Evolutionary conservation across 2,888 invertebrate genomes (phyloP), one percentile per base, ranked within the genome.

Genomic region (Sinelater perroti): DNA sequence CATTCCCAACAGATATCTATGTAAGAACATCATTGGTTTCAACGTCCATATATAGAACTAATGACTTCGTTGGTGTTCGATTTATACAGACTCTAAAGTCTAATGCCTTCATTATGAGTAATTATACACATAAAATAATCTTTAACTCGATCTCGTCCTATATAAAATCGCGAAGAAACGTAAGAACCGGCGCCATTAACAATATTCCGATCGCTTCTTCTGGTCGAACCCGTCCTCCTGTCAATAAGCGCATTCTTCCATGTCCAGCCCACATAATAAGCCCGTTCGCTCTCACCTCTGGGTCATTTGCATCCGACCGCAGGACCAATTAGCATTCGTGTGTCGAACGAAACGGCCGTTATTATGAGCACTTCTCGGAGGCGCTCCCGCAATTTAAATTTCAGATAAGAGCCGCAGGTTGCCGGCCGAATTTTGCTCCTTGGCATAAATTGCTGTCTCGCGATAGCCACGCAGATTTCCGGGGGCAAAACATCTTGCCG

Each of bases 191-290:
- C 24, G 40, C 14, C 40, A 40, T 40, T 40, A 40, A 20, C 6
- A 21, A 6, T 11, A 18, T 38, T 10, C 14, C 26, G 40, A 40
- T 26, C 40, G 24, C 40, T 40, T 26, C 40, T 38, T 14, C 38
- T 38, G 10, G 38, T 20, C 20, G 3, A 38, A 38, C 38, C 38
- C 21, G 38, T 38, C 38, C 11, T 10, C 11, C 7, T 40, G 40
- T 40, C 40, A 40, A 40, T 40, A 40, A 40, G 21, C 40, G 8
- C 40, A 40, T 40, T 40, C 40, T 40, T 40, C 14, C 40, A 40
- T 40, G 40, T 40, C 26, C 1, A 20, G 24, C 40, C 21, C 26
- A 14, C n/a, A 40, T 14, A 13, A 40, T 21, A 40, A 40, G n/a
- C 40, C 7, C 40, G 13, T 26, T 14, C 26, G 24, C 26, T 40